Evolutionary conservation across 2,797 vertebrate species (phyloP), one percentile per base, ranked within the genome.

Genomic region (Enteromius trimaculatus): DNA sequence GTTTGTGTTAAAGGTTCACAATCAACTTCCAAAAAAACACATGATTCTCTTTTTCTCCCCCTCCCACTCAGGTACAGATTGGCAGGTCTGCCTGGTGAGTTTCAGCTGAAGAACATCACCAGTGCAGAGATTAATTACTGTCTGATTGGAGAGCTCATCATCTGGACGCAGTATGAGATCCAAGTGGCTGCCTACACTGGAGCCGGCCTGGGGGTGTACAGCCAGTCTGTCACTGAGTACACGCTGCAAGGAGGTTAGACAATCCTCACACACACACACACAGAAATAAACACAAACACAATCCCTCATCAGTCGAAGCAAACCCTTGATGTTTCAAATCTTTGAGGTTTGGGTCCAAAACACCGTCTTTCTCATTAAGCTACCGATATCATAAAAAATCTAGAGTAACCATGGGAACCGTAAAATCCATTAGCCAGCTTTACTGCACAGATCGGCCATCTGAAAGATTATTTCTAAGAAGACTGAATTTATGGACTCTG

Each of bases 151-250:
- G 97, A 99, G 88, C 95, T 99, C 88, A 99, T 98, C 93, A 96
- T 99, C 92, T 99, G 98, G 98, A 99, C 98, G 0, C 97, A 98
- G 89, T 99, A 99, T 84, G 97, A 99, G 89, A 98, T 99, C 93
- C 97, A 99, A 93, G 97, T 99, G 95, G 97, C 98, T 0, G 97
- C 97, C 14, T 99, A 96, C 94, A 99, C 97, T 0, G 96, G 96
- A 44, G 97, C 96, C 0, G 98, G 98, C 44, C 93, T 98, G 86
- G 97, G 98, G 0, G 90, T 94, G 10, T 98, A 96, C 95, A 98
- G 97, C 94, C 94, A 94, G 83, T 92, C 97, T 0, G 97, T 97
- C 88, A 93, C 93, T 0, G 98, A 99, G 88, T 99, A 99, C 89
- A 99, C 98, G 0, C 92, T 98, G 29, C 97, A 99, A 90, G 98